Evolutionary conservation across 2,888 invertebrate genomes (phyloP).

Genomic region (Erannis defoliaria): DNA sequence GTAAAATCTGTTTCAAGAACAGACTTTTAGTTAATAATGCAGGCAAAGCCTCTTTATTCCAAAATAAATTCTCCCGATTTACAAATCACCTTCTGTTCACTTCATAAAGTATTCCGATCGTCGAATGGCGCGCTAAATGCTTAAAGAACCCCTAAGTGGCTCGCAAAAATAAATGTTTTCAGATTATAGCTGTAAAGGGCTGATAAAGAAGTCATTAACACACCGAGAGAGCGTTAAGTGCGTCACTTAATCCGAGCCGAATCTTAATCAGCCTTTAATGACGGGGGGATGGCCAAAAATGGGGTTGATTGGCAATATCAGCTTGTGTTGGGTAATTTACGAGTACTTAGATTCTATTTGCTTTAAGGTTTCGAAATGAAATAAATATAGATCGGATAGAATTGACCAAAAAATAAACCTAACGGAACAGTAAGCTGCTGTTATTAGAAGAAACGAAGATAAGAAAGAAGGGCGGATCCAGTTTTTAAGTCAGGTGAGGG

Average conservation of each 20-base stretch:
- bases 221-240: slow-evolving; percentile 63
- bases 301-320: slow-evolving; percentile 35
- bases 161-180: slow-evolving; percentile 42
- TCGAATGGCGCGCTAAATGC: slow-evolving; percentile 28
- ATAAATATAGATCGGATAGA: no score
- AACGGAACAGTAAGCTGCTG: no score
- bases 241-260: slow-evolving; percentile 65
- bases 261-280: slow-evolving; percentile 72
- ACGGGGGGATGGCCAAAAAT: slow-evolving; percentile 52
- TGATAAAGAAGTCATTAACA: slow-evolving; percentile 70
- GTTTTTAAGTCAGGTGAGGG: no score
- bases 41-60: background rate
- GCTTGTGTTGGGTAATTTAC: slow-evolving; percentile 23
- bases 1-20: no score
- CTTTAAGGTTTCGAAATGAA: no score
- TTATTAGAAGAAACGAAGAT: no score
- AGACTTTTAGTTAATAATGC: background rate
- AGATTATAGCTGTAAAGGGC: slow-evolving; percentile 45
- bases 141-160: slow-evolving; percentile 33
- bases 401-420: no score
- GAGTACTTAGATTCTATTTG: background rate
- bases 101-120: slow-evolving; percentile 32
- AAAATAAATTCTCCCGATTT: slow-evolving; percentile 18
- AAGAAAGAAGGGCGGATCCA: no score
- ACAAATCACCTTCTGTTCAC: slow-evolving; percentile 23